These are phyloP conservation scores for Pristionchus arcanus DNA, from an alignment of 2,888 invertebrate genomes.

Conservation along the genomic window DNA sequence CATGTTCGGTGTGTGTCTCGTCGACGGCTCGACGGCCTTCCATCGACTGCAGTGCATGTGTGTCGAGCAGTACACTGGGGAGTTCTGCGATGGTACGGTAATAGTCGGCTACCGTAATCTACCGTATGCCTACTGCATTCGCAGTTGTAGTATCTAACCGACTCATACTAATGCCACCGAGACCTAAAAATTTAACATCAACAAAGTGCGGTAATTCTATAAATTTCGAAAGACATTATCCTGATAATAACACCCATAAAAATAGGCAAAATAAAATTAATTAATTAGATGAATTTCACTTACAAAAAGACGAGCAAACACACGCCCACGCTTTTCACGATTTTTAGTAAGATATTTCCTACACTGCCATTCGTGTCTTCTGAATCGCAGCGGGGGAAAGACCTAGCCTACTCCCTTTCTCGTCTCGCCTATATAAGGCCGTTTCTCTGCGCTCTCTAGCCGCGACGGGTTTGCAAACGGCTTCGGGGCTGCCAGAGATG, in stretches of 20 bases:
- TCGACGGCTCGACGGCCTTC: slow-evolving; percentile 15
- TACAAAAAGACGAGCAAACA: background rate
- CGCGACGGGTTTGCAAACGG: slow-evolving; percentile 17
- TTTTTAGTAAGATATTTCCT: slow-evolving; percentile 15
- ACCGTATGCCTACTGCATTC: too few species aligned
- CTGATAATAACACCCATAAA: background rate
- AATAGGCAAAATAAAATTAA: background rate
- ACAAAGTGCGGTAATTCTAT: too few species aligned
- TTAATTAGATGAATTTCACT: background rate
- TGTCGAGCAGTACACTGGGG: slow-evolving; percentile 50
- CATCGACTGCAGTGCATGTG: slow-evolving; percentile 42
- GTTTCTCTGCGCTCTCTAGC: background rate
- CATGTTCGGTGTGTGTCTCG: slow-evolving; percentile 37
- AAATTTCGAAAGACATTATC: too few species aligned
- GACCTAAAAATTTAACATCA: too few species aligned
- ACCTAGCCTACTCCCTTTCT: background rate
- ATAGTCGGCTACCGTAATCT: background rate
- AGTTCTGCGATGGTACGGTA: slow-evolving; percentile 31
- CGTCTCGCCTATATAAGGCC: slow-evolving; percentile 28
- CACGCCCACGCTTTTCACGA: background rate
- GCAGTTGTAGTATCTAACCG: too few species aligned
- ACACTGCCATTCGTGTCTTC: slow-evolving; percentile 48
- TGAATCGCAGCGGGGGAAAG: slow-evolving; percentile 47
- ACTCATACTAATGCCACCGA: background rate
- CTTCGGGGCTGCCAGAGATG: background rate